A percentile compares a stretch with the other conserved stretches of the same genome.
These are phyloP conservation scores for Sceloporus undulatus DNA, from an alignment of 2,113 vertebrate genomes.

Conservation along the genomic window DNA sequence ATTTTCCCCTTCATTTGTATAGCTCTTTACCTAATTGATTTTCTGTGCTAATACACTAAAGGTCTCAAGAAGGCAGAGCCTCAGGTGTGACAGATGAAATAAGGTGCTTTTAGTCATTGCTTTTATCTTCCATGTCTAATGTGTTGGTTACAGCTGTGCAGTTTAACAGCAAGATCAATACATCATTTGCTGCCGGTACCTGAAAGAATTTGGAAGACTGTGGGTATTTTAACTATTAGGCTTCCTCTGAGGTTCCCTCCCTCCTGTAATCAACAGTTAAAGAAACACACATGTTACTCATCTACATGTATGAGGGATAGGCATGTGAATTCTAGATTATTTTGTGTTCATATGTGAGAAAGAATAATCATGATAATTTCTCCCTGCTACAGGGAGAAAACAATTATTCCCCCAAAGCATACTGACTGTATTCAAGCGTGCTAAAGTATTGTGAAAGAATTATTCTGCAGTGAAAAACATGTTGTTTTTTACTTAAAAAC, in stretches of 20 bases:
- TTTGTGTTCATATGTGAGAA: too few relatives aligned
- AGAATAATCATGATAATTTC: too few relatives aligned
- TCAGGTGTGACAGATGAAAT: constrained; percentile 86
- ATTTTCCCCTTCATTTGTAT: constrained; percentile 80
- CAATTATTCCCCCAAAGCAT: too few relatives aligned
- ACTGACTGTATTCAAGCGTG: too few relatives aligned
- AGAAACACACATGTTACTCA: constrained; percentile 4
- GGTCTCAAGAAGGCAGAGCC: constrained; percentile 78
- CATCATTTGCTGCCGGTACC: constrained; percentile 79
- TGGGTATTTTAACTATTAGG: constrained; percentile 77
- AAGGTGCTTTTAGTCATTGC: constrained; percentile 81
- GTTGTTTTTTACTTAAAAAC: too few relatives aligned
- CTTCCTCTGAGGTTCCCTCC: constrained; percentile 56
- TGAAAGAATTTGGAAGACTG: constrained; percentile 76
- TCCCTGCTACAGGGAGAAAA: too few relatives aligned
- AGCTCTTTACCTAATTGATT: constrained; percentile 86
- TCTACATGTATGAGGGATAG: background rate
- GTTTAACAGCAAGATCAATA: constrained; percentile 85
- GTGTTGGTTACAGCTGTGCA: constrained; percentile 84
- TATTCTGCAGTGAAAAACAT: too few relatives aligned
- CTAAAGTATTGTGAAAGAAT: too few relatives aligned
- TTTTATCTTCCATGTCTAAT: constrained; percentile 85
- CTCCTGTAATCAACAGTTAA: constrained; percentile 26
- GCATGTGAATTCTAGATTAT: too few relatives aligned
- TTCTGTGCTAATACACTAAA: constrained; percentile 83